Evolutionary conservation across 2,113 vertebrate genomes (phyloP), one percentile per base, ranked within the genome.

Genomic region (Semicossyphus pulcher): DNA sequence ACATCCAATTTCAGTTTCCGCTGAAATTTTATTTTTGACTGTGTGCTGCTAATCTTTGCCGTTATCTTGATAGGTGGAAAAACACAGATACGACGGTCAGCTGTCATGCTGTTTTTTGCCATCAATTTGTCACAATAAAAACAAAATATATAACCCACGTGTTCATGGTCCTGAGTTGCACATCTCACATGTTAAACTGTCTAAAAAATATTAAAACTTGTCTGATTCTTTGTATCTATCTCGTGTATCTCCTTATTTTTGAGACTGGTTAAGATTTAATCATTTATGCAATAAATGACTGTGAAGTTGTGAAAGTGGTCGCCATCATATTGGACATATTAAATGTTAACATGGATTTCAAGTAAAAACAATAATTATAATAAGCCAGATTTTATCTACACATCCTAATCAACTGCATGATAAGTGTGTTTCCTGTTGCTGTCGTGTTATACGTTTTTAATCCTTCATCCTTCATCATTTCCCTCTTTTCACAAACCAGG

Each of bases 1-100:
- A 94, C 94, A 93, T 93, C 93, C 91, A 93, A 92, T 93, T 93
- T 92, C 92, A 92, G 88, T 90, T 94, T 94, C 93, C 93, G 92
- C 90, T 91, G 78, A 59, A 85, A 77, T 86, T 69, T 90, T 80
- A 80, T 74, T 90, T 86, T 86, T 75, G 48, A 81, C 70, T 80
- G 20, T 44, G 31, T 1, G 52, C 51, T 32, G 65, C 63, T 78
- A 84, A 88, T 86, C 78, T 82, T 80, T 72, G 49, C 41, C 32
- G 41, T 78, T 79, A 91, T 87, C 85, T 88, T 68, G 80, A 89
- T 61, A 39, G 39, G 72, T 70, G 74, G 61, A 88, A 81, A 76
- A 81, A 85, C 51, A 61, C 80, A 11, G 39, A 76, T 31, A 51
- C 34, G 54, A 54, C 61, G 48, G 54, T 62, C 29, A 67, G 53